These are phyloP conservation scores for Actinernus sp. DNA, from an alignment of 92 coral and sea anemone species.

Conservation along the genomic window DNA sequence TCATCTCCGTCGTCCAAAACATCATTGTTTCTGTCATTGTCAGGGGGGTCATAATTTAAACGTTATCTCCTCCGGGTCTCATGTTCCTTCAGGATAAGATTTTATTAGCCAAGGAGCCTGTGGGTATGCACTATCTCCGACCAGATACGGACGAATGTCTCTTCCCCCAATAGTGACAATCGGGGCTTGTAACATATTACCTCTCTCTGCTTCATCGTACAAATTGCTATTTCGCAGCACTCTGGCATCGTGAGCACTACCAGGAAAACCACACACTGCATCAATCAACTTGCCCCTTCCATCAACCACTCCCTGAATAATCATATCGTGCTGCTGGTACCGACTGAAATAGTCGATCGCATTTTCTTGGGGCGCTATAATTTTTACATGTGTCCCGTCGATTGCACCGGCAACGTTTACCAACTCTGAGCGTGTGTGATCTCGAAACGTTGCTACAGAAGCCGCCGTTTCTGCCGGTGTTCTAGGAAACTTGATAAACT, in stretches of 20 bases:
- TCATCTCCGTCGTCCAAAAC: too few species aligned
- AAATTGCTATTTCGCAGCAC: slow-evolving; percentile 14
- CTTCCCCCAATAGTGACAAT: slow-evolving; percentile 4
- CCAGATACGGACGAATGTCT: too few species aligned
- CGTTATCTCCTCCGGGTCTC: slow-evolving; percentile 12
- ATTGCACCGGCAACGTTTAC: too few species aligned
- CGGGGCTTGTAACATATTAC: too few species aligned
- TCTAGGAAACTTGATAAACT: too few species aligned
- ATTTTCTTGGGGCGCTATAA: slow-evolving; percentile 10
- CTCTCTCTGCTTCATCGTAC: slow-evolving; percentile 8
- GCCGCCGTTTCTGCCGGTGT: too few species aligned
- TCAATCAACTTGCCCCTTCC: slow-evolving; percentile 19
- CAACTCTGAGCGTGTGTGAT: too few species aligned
- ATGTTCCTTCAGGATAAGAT: slow-evolving; percentile 30
- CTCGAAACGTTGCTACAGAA: too few species aligned
- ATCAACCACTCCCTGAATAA: slow-evolving; percentile 29
- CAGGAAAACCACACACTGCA: slow-evolving; percentile 12
- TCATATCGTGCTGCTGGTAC: slow-evolving; percentile 28
- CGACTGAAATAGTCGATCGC: too few species aligned
- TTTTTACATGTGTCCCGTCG: slow-evolving; percentile 13
- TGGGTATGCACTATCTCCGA: slow-evolving; percentile 57
- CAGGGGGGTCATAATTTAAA: too few species aligned
- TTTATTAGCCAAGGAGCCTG: slow-evolving; percentile 54
- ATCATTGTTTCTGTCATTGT: too few species aligned
- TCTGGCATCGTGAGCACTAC: slow-evolving; percentile 25